Conservation (phyloP, 2,888 invertebrate species). For the Lysandra coridon region DNA sequence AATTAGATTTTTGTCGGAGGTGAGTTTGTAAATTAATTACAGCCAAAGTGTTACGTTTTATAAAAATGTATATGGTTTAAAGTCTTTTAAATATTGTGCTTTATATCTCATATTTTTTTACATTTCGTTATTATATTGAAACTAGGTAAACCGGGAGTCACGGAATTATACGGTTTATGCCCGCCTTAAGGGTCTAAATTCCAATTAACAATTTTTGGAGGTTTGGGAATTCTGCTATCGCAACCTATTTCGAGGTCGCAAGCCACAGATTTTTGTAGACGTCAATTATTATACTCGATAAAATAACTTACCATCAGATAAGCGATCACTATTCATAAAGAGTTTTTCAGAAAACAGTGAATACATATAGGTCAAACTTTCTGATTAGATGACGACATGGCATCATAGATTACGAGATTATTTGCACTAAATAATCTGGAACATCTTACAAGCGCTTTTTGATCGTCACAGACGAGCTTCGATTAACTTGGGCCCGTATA, state of each 20-base stretch:
- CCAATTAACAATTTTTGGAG: neutral
- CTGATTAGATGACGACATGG: neutral
- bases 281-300: neutral
- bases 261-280: neutral
- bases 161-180: no score
- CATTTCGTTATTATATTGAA: no score
- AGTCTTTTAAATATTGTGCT: no score
- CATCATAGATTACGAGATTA: neutral
- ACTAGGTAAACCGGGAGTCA: no score
- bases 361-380: neutral
- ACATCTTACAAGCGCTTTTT: no score
- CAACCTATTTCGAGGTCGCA: neutral
- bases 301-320: slow-evolving; percentile 5
- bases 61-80: no score
- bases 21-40: no score
- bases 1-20: no score
- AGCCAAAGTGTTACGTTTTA: no score
- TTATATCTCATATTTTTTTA: no score
- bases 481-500: no score
- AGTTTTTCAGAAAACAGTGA: neutral
- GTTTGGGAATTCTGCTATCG: neutral
- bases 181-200: neutral
- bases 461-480: no score
- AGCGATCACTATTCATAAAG: neutral
- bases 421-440: neutral